These are phyloP conservation scores for Limanda limanda DNA, from an alignment of 2,113 vertebrate genomes.

Conservation along the genomic window DNA sequence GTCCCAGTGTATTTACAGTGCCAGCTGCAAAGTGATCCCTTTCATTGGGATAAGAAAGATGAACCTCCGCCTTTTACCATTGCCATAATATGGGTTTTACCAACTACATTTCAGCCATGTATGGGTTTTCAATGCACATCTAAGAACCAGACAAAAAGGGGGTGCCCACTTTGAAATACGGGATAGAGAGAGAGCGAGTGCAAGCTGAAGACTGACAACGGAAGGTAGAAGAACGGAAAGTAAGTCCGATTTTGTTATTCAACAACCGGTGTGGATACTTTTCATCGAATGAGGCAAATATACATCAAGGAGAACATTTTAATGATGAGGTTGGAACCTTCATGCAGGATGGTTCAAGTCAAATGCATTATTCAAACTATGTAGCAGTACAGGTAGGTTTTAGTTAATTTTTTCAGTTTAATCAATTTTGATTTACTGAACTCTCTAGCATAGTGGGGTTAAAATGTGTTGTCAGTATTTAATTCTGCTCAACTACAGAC, in stretches of 20 bases:
- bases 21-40: constrained; percentile 68
- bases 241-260: constrained; percentile 36
- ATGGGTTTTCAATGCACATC: constrained; percentile 50
- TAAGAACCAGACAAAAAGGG: constrained; percentile 68
- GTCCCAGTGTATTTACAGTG: constrained; percentile 70
- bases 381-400: not conserved
- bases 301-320: not conserved
- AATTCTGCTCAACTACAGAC: not conserved
- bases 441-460: not conserved
- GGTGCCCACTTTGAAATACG: constrained; percentile 37
- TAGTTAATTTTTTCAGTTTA: too few species aligned
- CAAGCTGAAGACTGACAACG: constrained; percentile 24
- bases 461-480: not conserved
- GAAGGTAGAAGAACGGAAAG: constrained; percentile 19
- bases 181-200: constrained; percentile 28
- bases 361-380: not conserved
- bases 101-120: constrained; percentile 59
- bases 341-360: not conserved
- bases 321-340: not conserved
- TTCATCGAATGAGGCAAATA: not conserved
- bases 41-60: constrained; percentile 66
- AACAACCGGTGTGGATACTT: not conserved
- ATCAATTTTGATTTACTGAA: too few species aligned
- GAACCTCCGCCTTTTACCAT: constrained; percentile 45
- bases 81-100: constrained; percentile 65